A percentile compares a stretch with the other conserved stretches of the same genome.
phyloP scores from a whole-genome alignment of 2,888 invertebrate species.

The Shargacucullia verbasci region DNA sequence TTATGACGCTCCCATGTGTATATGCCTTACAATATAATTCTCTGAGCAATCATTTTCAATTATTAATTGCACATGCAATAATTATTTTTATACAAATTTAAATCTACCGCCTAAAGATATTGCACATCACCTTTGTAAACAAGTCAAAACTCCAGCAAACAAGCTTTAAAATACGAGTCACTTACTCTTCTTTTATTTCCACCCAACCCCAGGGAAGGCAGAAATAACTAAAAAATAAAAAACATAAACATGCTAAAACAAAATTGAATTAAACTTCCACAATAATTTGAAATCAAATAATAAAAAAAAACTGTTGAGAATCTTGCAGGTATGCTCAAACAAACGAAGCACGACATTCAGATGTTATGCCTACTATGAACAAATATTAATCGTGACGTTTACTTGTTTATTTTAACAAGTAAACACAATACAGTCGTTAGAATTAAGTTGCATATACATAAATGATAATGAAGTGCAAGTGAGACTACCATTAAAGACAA shows the following conservation, averaged over 20 bases:
- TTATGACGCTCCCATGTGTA: conserved; percentile 33
- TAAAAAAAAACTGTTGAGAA: conserved; percentile 23
- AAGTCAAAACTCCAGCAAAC: conserved; percentile 75
- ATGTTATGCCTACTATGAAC: conserved; percentile 21
- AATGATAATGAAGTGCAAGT: conserved; percentile 45
- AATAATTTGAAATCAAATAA: conserved; percentile 30
- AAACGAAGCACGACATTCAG: conserved; percentile 41
- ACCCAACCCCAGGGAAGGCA: conserved; percentile 80
- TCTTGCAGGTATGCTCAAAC: conserved; percentile 36
- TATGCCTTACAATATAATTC: conserved; percentile 37
- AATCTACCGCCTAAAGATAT: conserved; percentile 56
- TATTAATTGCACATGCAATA: conserved; percentile 56
- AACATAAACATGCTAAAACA: conserved; percentile 73
- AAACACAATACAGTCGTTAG: conserved; percentile 34
- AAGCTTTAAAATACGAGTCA: conserved; percentile 75
- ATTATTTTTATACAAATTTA: conserved; percentile 52
- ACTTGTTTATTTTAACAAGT: conserved; percentile 23
- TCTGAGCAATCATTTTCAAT: conserved; percentile 28
- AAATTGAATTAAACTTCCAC: conserved; percentile 58
- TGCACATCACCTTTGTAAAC: conserved; percentile 66
- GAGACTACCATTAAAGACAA: conserved; percentile 49
- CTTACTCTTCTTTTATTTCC: conserved; percentile 84
- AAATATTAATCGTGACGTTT: conserved; percentile 15
- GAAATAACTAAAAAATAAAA: conserved; percentile 86
- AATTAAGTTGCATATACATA: conserved; percentile 37